Conservation (phyloP, 2,888 invertebrate genomes). For the Drosophila gaucha region DNA sequence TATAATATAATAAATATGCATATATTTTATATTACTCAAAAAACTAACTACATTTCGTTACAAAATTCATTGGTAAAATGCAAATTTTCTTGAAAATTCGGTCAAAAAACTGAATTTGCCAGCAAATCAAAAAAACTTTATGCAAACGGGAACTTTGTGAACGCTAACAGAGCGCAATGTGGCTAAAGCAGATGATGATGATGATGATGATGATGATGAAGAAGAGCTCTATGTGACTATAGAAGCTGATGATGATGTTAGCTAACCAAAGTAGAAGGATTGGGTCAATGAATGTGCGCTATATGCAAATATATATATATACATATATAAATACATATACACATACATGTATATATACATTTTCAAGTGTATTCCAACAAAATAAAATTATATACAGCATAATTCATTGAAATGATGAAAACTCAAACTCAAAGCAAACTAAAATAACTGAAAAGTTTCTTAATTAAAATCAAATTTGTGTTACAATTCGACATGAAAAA, state of each 20-base stretch:
- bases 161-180: constrained; percentile 6
- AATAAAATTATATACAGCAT: constrained; percentile 19
- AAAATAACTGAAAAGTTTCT: constrained; percentile 31
- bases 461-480: constrained; percentile 58
- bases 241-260: not conserved
- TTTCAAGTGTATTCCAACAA: not conserved
- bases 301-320: not conserved
- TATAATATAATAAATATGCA: too few relatives aligned
- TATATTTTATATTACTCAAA: too few relatives aligned
- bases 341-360: not conserved
- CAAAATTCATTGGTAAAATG: not conserved
- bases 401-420: constrained; percentile 5
- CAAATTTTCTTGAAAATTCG: constrained; percentile 13
- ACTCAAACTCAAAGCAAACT: constrained; percentile 22
- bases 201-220: constrained; percentile 13
- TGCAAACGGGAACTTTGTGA: constrained; percentile 3
- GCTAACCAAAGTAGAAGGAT: constrained; percentile 8
- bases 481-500: constrained; percentile 36
- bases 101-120: too few relatives aligned
- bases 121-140: not conserved
- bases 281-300: constrained; percentile 18
- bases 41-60: constrained; percentile 4
- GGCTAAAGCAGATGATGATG: not conserved
- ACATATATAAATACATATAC: not conserved
- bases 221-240: constrained; percentile 13